phyloP scores from a whole-genome alignment of 2,888 invertebrate species.

The Sesamia inferens region DNA sequence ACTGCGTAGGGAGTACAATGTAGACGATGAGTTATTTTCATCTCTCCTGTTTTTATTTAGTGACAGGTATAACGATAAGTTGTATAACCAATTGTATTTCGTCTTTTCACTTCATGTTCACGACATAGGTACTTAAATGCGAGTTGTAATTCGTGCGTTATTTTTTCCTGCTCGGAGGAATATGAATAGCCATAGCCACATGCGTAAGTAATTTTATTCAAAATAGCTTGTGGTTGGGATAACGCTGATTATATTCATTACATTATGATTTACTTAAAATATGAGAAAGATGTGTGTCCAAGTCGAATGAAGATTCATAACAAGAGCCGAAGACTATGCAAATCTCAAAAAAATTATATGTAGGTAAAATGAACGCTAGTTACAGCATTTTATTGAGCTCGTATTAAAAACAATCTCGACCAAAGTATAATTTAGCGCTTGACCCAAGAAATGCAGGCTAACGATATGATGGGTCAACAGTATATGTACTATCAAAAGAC shows the following conservation, averaged over 20 bases:
- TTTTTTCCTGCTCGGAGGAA: slow-evolving; percentile 29
- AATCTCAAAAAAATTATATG: not conserved
- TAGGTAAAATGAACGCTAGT: not conserved
- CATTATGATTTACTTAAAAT: slow-evolving; percentile 39
- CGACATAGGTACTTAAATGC: slow-evolving; percentile 11
- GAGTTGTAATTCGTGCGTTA: slow-evolving; percentile 50
- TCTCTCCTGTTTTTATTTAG: slow-evolving; percentile 39
- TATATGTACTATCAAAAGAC: not conserved
- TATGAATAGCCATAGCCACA: slow-evolving; percentile 42
- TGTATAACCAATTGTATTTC: slow-evolving; percentile 23
- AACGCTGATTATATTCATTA: slow-evolving; percentile 37
- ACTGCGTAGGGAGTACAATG: slow-evolving; percentile 44
- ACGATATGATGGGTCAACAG: not conserved
- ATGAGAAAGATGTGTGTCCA: slow-evolving; percentile 5
- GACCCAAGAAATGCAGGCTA: not conserved
- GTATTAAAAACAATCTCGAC: not conserved
- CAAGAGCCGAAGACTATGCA: not conserved
- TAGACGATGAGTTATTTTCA: slow-evolving; percentile 45
- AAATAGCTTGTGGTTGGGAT: slow-evolving; percentile 38
- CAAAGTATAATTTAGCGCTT: not conserved
- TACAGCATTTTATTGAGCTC: not conserved
- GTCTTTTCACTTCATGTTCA: slow-evolving; percentile 38
- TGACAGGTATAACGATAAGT: slow-evolving; percentile 29
- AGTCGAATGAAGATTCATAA: slow-evolving; percentile 1
- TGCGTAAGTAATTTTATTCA: slow-evolving; percentile 56